Evolutionary conservation across 2,888 invertebrate genomes (phyloP).

Genomic region (Pristionchus fissidentatus): DNA sequence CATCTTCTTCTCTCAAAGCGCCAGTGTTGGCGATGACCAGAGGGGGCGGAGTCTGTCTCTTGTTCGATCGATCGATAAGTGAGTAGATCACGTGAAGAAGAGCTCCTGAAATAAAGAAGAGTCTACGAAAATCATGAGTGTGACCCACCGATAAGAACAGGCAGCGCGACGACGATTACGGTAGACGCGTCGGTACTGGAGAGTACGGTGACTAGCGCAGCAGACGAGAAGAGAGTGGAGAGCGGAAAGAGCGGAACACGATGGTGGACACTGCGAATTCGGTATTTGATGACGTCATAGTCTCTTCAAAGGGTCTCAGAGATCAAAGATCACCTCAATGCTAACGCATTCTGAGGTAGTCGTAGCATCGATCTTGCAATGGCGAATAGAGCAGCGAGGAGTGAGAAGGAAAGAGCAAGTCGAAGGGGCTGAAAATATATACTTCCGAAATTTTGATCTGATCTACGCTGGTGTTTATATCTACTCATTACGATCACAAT

Average conservation of each 20-base stretch:
- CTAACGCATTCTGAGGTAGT: conserved; percentile 32
- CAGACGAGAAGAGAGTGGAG: conserved; percentile 26
- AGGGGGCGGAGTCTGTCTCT: not conserved
- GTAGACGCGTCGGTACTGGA: not conserved
- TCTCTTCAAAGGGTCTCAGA: not conserved
- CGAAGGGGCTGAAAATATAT: not conserved
- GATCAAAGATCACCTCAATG: conserved; percentile 14
- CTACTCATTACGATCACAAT: too few species aligned
- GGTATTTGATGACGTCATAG: not conserved
- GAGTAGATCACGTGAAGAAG: conserved; percentile 38
- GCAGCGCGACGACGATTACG: not conserved
- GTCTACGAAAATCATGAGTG: not conserved
- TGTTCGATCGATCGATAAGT: not conserved
- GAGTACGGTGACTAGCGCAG: not conserved
- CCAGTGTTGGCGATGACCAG: conserved; percentile 22
- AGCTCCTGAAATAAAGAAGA: not conserved
- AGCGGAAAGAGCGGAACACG: conserved; percentile 45
- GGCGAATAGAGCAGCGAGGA: not conserved
- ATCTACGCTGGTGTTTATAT: too few species aligned
- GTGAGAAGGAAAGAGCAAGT: not conserved
- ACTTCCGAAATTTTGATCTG: not conserved
- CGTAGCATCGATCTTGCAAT: not conserved
- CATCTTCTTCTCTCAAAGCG: not conserved
- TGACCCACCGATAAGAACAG: conserved; percentile 25
- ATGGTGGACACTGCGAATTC: conserved; percentile 30